Percentiles rank a stretch among this genome's conserved stretches.
These are phyloP conservation scores for Ceratitis capitata DNA, from an alignment of 1,140 invertebrate genomes.

Conservation along the genomic window DNA sequence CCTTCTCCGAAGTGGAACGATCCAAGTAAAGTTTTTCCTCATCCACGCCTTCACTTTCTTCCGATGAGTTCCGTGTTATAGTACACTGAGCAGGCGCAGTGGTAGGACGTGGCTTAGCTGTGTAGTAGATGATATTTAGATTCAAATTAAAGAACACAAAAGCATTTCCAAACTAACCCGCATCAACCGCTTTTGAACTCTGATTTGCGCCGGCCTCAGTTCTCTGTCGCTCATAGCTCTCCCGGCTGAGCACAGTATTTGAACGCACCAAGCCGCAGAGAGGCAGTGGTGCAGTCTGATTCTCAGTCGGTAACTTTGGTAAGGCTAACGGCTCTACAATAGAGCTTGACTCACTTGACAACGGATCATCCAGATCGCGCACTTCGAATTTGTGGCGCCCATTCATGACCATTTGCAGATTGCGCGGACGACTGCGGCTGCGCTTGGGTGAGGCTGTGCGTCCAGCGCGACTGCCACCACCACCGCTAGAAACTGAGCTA, in stretches of 20 bases:
- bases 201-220: neutral
- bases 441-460: conserved; percentile 58
- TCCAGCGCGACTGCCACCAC: conserved; percentile 50
- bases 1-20: conserved; percentile 62
- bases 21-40: conserved; percentile 63
- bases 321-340: conserved; percentile 70
- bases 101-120: neutral
- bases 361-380: conserved; percentile 70
- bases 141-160: neutral
- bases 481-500: conserved; percentile 46
- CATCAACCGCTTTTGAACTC: neutral
- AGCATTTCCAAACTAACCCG: neutral
- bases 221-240: conserved; percentile 50
- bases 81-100: neutral
- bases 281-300: conserved; percentile 66
- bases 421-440: conserved; percentile 66
- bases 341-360: conserved; percentile 69
- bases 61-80: conserved; percentile 47
- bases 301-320: conserved; percentile 69
- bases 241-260: conserved; percentile 60
- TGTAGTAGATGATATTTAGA: neutral
- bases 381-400: conserved; percentile 72
- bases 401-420: conserved; percentile 70
- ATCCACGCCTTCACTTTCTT: conserved; percentile 60
- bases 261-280: conserved; percentile 57